Evolutionary conservation across 2,888 invertebrate genomes (phyloP).

Genomic region (Melieria crassipennis): DNA sequence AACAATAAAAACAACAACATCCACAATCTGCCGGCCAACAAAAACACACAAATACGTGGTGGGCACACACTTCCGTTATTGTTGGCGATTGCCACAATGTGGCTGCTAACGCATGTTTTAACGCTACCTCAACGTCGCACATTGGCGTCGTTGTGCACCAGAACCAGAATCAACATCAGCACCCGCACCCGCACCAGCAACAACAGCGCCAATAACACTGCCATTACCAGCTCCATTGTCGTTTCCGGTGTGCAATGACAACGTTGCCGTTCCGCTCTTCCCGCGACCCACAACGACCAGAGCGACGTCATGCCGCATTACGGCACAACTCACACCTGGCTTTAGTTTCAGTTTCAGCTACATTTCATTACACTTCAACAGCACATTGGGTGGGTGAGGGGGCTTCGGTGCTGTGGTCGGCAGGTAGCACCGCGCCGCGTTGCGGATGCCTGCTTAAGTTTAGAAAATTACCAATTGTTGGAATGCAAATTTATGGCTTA

Average conservation of each 20-base stretch:
- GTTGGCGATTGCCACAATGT: slow-evolving; percentile 10
- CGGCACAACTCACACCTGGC: no score
- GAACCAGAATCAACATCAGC: slow-evolving; percentile 32
- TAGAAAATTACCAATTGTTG: slow-evolving; percentile 57
- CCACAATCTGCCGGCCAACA: background rate
- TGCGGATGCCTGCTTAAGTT: slow-evolving; percentile 44
- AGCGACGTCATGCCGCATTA: no score
- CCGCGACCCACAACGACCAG: no score
- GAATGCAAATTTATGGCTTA: slow-evolving; percentile 60
- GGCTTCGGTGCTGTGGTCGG: no score
- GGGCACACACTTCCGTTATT: background rate
- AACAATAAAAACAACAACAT: slow-evolving; percentile 15
- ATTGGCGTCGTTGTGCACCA: slow-evolving; percentile 23
- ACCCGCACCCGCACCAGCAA: slow-evolving; percentile 16
- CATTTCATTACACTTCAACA: no score
- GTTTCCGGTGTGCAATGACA: slow-evolving; percentile 30
- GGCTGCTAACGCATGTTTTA: slow-evolving; percentile 44
- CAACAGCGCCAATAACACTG: slow-evolving; percentile 29
- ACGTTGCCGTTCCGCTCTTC: background rate
- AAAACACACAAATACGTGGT: no score
- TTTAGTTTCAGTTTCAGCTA: slow-evolving; percentile 11
- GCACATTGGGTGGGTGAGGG: no score
- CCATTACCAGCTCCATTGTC: slow-evolving; percentile 26
- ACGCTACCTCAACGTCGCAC: slow-evolving; percentile 15
- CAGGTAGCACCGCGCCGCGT: background rate